phyloP scores from a whole-genome alignment of 2,797 vertebrate species.

The Cirrhinus mrigala region DNA sequence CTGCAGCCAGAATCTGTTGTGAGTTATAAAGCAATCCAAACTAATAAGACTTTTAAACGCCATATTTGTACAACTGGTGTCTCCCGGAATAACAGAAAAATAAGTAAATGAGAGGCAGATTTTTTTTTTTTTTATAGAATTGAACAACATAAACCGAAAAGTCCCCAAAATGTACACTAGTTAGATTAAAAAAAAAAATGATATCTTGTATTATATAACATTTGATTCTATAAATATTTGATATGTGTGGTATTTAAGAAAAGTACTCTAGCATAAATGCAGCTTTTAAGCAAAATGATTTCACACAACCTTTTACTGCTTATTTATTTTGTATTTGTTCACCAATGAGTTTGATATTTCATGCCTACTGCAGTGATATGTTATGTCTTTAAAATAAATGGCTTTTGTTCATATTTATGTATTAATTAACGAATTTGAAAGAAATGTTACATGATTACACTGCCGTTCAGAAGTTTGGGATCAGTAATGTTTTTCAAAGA shows the following conservation, averaged over 20 bases:
- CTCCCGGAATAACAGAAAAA: constrained; percentile 11
- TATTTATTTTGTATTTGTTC: neutral
- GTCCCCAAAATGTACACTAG: neutral
- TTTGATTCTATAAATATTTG: neutral
- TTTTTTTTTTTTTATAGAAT: neutral
- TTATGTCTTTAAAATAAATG: neutral
- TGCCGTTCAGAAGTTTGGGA: no score
- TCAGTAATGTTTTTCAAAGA: no score
- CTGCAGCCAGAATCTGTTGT: constrained; percentile 23
- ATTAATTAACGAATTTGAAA: neutral
- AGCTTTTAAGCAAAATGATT: neutral
- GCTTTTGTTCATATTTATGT: neutral
- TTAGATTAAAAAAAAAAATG: neutral
- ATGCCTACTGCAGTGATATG: neutral
- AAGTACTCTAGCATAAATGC: neutral
- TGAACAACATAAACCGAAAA: neutral
- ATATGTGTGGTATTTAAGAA: neutral
- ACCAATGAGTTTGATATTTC: neutral
- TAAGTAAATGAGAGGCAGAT: neutral
- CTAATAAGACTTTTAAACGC: constrained; percentile 5
- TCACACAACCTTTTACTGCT: neutral
- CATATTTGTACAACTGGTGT: constrained; percentile 11
- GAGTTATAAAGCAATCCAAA: constrained; percentile 33
- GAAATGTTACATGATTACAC: no score
- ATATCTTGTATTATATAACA: neutral